Base-by-base conservation (phyloP, 2,113 vertebrate species). In the Zosterops japonicus region DNA sequence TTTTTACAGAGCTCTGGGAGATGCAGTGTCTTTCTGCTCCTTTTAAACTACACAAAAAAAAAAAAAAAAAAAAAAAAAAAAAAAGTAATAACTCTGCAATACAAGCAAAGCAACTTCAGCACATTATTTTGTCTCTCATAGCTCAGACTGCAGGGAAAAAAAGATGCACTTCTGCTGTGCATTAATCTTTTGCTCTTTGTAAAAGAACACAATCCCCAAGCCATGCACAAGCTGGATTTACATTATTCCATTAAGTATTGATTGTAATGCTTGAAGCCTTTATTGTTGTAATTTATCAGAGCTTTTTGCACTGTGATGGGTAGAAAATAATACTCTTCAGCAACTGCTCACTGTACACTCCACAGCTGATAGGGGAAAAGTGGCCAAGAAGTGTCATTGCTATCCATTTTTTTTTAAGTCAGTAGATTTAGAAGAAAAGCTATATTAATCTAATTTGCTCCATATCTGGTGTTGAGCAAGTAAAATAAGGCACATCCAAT, bases 161-260 rank as follows among this genome's bases (percentile, higher is more conserved):
- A 94, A 79, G 53, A 74, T 72, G 41, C 59, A 83, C 44, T 96
- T 91, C 92, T 85, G 22, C 41, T 63, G 31, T 21, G 56, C 77
- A 96, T 96, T 89, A 92, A 93, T 96, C 85, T 97, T 80, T 68
- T 87, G n/a, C 55, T 94, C 74, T 96, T 97, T 97, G 91, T 76
- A 90, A 96, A 49, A 87, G 47, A 94, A 81, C 68, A 84, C 42
- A 91, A 94, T 95, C 90, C 88, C 61, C 83, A 95, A 94, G 39
- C 95, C 67, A 95, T 91, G 79, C 60, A 79, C 47, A 70, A 93
- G 52, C 61, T 91, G 76, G 65, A 95, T 94, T 97, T 97, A 95
- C 83, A 96, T 97, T 93, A 95, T 97, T 96, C 95, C 78, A 95
- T 96, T 97, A 97, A 87, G 88, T 93, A 96, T 89, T 96, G 90